Conservation (phyloP, 2,797 vertebrate species). For the Danio kyathit region DNA sequence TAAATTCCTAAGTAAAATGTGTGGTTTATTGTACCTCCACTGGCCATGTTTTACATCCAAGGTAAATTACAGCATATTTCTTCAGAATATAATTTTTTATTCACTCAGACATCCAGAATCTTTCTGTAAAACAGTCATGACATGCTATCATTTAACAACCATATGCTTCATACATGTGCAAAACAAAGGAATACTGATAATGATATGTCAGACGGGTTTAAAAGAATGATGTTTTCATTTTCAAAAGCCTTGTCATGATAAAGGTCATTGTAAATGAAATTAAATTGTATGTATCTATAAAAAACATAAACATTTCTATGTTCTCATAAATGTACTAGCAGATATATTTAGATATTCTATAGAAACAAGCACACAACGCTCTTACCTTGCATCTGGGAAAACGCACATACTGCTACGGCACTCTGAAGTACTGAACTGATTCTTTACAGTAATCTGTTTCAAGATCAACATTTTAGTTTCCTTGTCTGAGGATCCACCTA, state of each 20-base stretch:
- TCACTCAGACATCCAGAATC: background rate
- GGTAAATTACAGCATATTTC: background rate
- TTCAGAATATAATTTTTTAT: background rate
- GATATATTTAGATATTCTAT: background rate
- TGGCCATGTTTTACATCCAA: slow-evolving; percentile 13
- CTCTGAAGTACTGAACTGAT: background rate
- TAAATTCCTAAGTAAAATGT: background rate
- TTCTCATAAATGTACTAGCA: background rate
- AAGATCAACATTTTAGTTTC: background rate
- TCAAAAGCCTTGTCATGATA: too few species aligned
- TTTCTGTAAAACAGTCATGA: slow-evolving; percentile 15
- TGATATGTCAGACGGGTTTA: background rate
- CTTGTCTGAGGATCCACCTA: slow-evolving; percentile 1
- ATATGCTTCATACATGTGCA: background rate
- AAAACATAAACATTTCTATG: background rate
- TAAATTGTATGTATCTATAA: background rate
- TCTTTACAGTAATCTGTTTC: background rate
- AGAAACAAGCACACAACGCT: background rate
- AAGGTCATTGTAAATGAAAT: too few species aligned
- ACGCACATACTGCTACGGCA: background rate
- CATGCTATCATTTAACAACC: background rate
- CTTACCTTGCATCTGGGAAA: slow-evolving; percentile 11
- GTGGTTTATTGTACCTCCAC: background rate
- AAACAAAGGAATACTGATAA: background rate
- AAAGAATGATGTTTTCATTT: too few species aligned